Percentiles rank a stretch among this genome's conserved stretches.
phyloP scores from a whole-genome alignment of 2,888 invertebrate species.

The Zygothrica quintamaculata region DNA sequence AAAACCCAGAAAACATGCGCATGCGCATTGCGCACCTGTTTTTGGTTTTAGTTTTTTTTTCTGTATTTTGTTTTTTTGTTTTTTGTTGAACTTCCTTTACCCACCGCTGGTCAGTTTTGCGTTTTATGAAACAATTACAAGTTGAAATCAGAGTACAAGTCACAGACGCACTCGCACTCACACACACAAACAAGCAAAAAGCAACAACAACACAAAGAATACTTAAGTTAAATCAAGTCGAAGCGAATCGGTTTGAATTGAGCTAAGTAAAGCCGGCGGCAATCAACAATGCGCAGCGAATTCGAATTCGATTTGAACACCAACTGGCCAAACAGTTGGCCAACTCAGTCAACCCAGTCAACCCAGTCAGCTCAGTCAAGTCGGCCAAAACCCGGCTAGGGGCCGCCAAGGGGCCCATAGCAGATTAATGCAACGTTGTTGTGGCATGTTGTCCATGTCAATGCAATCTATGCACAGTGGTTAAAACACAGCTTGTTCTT shows the following conservation, averaged over 20 bases:
- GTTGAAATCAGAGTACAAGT: conserved; percentile 32
- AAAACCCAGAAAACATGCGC: conserved; percentile 49
- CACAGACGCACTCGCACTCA: conserved; percentile 29
- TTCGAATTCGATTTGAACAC: conserved; percentile 51
- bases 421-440: conserved; percentile 43
- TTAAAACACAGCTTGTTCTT: background rate
- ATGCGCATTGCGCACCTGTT: conserved; percentile 71
- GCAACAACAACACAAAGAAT: conserved; percentile 41
- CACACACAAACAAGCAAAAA: conserved; percentile 43
- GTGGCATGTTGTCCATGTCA: conserved; percentile 21
- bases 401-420: conserved; percentile 28
- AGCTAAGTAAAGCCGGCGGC: conserved; percentile 24
- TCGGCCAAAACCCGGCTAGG: conserved; percentile 25
- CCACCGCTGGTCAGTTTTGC: conserved; percentile 46
- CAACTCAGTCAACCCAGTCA: conserved; percentile 34
- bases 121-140: conserved; percentile 77
- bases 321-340: conserved; percentile 58
- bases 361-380: conserved; percentile 14
- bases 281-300: conserved; percentile 48
- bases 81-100: background rate
- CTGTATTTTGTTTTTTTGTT: too few species aligned
- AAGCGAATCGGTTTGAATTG: conserved; percentile 17
- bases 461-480: conserved; percentile 35
- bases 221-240: conserved; percentile 4
- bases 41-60: conserved; percentile 19